A percentile compares a stretch with the other conserved stretches of the same genome.
Conservation (phyloP, 1,140 invertebrate genomes). For the Cyrtorhinus lividipennis region DNA sequence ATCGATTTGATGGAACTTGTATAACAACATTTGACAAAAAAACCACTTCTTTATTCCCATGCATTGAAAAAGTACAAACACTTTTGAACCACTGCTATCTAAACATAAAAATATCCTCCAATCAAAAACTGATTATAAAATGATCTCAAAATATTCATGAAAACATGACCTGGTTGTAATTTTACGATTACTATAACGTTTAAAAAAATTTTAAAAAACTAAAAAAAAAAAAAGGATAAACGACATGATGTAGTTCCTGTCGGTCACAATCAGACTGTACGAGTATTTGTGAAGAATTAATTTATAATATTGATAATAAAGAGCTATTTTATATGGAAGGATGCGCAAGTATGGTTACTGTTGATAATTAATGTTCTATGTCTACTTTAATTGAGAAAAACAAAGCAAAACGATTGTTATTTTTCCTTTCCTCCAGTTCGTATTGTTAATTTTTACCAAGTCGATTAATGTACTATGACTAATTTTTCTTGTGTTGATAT, state of each 20-base stretch:
- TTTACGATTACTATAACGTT: constrained; percentile 11
- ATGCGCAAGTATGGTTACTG: not conserved
- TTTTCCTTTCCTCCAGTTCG: constrained; percentile 8
- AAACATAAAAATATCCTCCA: constrained; percentile 10
- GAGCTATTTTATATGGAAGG: constrained; percentile 20
- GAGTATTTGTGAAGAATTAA: constrained; percentile 22
- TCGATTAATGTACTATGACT: constrained; percentile 2
- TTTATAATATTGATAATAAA: constrained; percentile 20
- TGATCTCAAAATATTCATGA: constrained; percentile 11
- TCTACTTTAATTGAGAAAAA: not conserved
- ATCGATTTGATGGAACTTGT: no score
- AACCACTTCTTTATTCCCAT: no score
- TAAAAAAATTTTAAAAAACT: constrained; percentile 5
- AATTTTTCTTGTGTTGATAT: not conserved
- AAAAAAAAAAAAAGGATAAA: not conserved
- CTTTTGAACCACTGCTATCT: not conserved
- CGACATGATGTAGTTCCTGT: constrained; percentile 18
- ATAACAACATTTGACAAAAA: no score
- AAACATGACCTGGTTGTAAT: constrained; percentile 19
- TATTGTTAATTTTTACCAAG: constrained; percentile 8
- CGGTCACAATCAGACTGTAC: constrained; percentile 24
- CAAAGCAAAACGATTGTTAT: constrained; percentile 12
- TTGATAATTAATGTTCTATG: not conserved
- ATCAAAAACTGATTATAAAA: constrained; percentile 10
- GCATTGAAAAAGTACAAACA: not conserved